Evolutionary conservation across 2,888 invertebrate genomes (phyloP).

Genomic region (Polydrusus cervinus): DNA sequence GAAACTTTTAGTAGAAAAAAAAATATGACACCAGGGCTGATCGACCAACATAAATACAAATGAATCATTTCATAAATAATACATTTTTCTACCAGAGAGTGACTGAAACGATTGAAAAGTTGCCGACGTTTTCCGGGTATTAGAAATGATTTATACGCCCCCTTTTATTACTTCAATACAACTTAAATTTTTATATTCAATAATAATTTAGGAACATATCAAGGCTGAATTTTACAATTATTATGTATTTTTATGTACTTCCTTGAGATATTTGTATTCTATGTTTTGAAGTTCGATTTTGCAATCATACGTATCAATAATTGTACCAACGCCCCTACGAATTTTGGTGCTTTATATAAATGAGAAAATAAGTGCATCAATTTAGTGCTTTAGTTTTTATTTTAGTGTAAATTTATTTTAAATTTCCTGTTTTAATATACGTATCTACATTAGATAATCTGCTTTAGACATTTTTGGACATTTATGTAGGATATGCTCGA

Average conservation of each 20-base stretch:
- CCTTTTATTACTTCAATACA: neutral
- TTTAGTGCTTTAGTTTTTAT: too few relatives aligned
- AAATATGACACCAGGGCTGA: too few relatives aligned
- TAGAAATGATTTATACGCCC: neutral
- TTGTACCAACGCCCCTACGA: constrained; percentile 24
- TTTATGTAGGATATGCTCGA: too few relatives aligned
- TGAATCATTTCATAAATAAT: neutral
- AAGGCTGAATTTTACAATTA: constrained; percentile 1
- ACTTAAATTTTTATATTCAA: constrained; percentile 1
- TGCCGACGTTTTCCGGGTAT: neutral
- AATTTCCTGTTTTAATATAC: too few relatives aligned
- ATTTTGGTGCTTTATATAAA: constrained; percentile 12
- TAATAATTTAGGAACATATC: neutral
- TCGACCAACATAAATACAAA: too few relatives aligned
- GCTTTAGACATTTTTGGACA: too few relatives aligned
- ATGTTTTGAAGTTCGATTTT: neutral
- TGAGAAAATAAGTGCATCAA: constrained; percentile 8
- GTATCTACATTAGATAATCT: too few relatives aligned
- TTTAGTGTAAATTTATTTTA: too few relatives aligned
- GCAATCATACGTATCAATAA: neutral
- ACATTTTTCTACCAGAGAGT: neutral
- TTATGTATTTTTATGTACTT: neutral
- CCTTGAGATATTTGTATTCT: neutral
- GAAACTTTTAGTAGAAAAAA: too few relatives aligned
- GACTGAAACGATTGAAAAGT: neutral